phyloP scores from a whole-genome alignment of 2,113 vertebrate genomes.

The Ptyas mucosa region DNA sequence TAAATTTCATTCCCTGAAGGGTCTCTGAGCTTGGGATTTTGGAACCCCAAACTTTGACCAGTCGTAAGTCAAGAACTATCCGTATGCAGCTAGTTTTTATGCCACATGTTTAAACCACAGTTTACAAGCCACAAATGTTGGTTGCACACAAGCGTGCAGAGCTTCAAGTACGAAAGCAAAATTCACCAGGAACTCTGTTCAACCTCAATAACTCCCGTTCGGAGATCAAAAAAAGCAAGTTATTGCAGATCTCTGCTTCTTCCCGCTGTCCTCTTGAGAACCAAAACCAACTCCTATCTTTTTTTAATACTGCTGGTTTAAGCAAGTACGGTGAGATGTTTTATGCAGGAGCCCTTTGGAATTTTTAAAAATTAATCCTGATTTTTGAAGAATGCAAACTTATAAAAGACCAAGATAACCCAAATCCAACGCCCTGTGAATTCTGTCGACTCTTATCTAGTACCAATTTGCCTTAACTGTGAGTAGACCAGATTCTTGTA shows the following conservation, averaged over 20 bases:
- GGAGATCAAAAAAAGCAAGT: not conserved
- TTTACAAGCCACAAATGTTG: not conserved
- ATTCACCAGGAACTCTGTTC: not conserved
- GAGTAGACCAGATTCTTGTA: too few species aligned
- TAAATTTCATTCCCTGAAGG: too few species aligned
- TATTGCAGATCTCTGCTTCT: not conserved
- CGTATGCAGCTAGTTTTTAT: not conserved
- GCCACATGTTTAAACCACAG: not conserved
- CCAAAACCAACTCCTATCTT: not conserved
- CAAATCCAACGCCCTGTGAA: too few species aligned
- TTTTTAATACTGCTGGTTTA: not conserved
- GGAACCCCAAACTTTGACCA: too few species aligned
- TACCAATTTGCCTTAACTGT: too few species aligned
- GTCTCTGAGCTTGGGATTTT: too few species aligned
- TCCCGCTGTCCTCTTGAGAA: not conserved
- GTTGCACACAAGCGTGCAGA: not conserved
- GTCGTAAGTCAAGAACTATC: too few species aligned
- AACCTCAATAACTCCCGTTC: not conserved
- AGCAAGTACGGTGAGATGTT: not conserved
- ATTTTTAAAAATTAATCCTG: not conserved
- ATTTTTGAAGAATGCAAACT: not conserved
- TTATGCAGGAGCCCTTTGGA: not conserved
- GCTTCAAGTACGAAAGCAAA: not conserved
- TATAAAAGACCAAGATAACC: not conserved
- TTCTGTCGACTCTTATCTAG: too few species aligned